These are phyloP conservation scores for Cuniculus paca DNA, from an alignment of 2,797 vertebrate species.

Conservation along the genomic window DNA sequence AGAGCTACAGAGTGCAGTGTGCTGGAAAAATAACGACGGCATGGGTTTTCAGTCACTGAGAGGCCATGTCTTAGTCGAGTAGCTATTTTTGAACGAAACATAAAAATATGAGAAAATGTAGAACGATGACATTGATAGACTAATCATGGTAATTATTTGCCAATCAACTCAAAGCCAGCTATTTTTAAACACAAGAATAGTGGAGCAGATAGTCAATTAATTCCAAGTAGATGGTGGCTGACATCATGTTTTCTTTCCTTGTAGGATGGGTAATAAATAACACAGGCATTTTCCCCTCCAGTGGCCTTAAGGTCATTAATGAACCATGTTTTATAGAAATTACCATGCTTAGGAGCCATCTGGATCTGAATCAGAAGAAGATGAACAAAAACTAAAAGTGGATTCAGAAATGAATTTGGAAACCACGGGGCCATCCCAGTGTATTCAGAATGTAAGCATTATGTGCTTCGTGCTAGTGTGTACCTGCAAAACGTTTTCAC, in stretches of 20 bases:
- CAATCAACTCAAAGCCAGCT: background rate
- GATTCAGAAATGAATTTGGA: background rate
- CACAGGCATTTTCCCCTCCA: background rate
- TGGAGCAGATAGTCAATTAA: background rate
- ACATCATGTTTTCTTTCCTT: slow-evolving; percentile 21
- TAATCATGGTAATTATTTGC: slow-evolving; percentile 47
- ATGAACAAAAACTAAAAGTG: background rate
- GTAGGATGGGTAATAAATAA: slow-evolving; percentile 21
- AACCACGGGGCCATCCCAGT: background rate
- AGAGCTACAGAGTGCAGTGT: background rate
- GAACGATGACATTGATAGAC: background rate
- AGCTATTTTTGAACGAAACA: background rate
- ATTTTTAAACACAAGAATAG: slow-evolving; percentile 12
- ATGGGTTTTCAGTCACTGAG: background rate
- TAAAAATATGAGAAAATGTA: background rate
- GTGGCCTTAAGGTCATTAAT: background rate
- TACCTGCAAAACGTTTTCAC: background rate
- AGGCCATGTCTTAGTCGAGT: background rate
- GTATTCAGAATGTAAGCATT: background rate
- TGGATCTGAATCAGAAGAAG: background rate
- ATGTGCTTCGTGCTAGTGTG: background rate
- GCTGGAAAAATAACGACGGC: background rate
- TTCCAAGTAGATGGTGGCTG: slow-evolving; percentile 4
- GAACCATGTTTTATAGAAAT: slow-evolving; percentile 5
- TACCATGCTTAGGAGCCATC: background rate